These are phyloP conservation scores for Melanotaenia maccullochi DNA, from an alignment of 2,797 vertebrate species.

Conservation along the genomic window DNA sequence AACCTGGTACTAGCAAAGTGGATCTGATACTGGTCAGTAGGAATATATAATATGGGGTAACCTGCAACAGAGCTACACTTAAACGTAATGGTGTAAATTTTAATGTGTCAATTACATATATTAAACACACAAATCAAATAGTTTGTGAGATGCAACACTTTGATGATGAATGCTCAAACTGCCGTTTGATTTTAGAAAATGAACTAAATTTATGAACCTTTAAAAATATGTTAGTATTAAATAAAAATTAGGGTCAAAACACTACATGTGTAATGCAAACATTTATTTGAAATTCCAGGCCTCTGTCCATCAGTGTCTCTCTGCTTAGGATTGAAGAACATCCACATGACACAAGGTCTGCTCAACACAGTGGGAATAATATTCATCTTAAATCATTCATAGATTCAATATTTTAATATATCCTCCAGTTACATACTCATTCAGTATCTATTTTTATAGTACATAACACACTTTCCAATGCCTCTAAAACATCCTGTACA, in stretches of 20 bases:
- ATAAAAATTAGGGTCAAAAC: background rate
- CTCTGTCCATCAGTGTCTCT: background rate
- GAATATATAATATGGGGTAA: too few relatives aligned
- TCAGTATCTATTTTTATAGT: background rate
- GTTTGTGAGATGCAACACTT: too few relatives aligned
- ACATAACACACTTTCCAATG: background rate
- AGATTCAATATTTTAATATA: background rate
- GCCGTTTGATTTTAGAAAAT: background rate
- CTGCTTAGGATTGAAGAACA: background rate
- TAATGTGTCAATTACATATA: too few relatives aligned
- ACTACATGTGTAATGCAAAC: constrained; percentile 32
- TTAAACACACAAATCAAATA: too few relatives aligned
- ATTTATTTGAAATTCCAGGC: constrained; percentile 42
- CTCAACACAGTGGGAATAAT: background rate
- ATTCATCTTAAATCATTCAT: background rate
- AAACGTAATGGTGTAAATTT: too few relatives aligned
- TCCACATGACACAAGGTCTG: background rate
- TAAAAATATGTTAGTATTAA: rapidly evolving
- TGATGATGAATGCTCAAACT: background rate
- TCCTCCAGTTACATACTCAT: background rate
- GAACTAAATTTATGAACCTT: background rate
- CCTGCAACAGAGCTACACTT: too few relatives aligned
- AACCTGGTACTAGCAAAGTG: too few relatives aligned
- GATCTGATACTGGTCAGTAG: too few relatives aligned
- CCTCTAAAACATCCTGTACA: constrained; percentile 6